Percentiles rank a stretch among this genome's conserved stretches.
These are phyloP conservation scores for Agelastica alni DNA, from an alignment of 2,888 invertebrate genomes.

Conservation along the genomic window DNA sequence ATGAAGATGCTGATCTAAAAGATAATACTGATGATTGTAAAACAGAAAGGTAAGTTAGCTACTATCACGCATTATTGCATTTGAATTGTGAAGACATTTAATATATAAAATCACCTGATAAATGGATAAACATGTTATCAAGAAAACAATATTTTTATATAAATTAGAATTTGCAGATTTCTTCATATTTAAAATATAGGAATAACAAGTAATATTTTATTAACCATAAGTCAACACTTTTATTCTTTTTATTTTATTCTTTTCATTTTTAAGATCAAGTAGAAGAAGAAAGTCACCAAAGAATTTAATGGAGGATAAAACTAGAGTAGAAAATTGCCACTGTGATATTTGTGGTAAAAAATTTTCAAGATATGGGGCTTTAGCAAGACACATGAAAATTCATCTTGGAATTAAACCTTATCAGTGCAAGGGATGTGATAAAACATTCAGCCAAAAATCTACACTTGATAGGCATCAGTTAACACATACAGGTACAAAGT, in stretches of 20 bases:
- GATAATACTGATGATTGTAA: conserved; percentile 8
- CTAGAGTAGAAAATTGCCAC: conserved; percentile 9
- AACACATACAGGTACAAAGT: conserved; percentile 29
- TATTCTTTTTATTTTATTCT: no score
- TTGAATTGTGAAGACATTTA: no score
- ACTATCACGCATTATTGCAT: no score
- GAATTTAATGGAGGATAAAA: background rate
- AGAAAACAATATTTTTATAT: no score
- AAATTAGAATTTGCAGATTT: no score
- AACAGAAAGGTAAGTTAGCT: no score
- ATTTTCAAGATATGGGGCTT: conserved; percentile 23
- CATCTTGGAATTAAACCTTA: conserved; percentile 28
- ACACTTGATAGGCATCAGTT: conserved; percentile 29
- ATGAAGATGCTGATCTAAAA: background rate
- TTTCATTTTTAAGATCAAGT: background rate
- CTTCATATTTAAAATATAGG: no score
- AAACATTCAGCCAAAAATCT: conserved; percentile 28
- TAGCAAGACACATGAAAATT: conserved; percentile 28
- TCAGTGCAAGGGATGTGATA: conserved; percentile 27
- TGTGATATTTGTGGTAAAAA: conserved; percentile 29
- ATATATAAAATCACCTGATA: no score
- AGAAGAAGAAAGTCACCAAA: background rate
- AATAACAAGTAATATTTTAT: no score
- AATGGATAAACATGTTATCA: no score
- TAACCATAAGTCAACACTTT: no score